Conservation (phyloP, 2,113 vertebrate genomes). For the Podarcis cretensis region DNA sequence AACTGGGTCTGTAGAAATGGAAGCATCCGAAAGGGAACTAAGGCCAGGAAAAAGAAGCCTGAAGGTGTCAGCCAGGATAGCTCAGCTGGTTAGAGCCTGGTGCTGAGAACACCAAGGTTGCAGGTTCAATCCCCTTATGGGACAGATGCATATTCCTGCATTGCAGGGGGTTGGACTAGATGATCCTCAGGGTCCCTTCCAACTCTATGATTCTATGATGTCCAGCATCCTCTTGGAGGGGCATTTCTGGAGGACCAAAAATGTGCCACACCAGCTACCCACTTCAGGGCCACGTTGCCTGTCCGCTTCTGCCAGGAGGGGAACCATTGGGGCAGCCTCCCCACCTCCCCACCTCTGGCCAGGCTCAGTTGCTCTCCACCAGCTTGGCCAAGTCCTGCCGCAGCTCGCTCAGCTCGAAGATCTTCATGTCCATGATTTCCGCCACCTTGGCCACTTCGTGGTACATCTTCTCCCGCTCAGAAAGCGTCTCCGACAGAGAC, state of each 20-base stretch:
- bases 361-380: constrained; percentile 78
- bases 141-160: too few relatives aligned
- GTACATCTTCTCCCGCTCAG: constrained; percentile 85
- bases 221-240: too few relatives aligned
- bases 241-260: too few relatives aligned
- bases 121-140: too few relatives aligned
- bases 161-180: too few relatives aligned
- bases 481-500: constrained; percentile 81
- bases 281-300: background rate
- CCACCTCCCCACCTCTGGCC: background rate
- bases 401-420: constrained; percentile 93
- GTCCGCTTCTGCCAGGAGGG: constrained; percentile 5
- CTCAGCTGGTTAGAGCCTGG: too few relatives aligned
- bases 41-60: background rate
- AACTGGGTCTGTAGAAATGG: background rate
- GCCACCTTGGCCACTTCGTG: constrained; percentile 86
- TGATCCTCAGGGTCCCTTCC: too few relatives aligned
- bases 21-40: constrained; percentile 1
- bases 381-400: constrained; percentile 91
- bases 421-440: constrained; percentile 93
- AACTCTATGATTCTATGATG: too few relatives aligned
- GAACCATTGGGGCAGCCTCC: background rate
- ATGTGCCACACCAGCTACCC: rapidly evolving
- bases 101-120: too few relatives aligned
- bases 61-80: background rate